Percentiles rank a stretch among this genome's conserved stretches.
These are phyloP conservation scores for Xanthorhoe designata DNA, from an alignment of 2,888 invertebrate genomes.

Conservation along the genomic window DNA sequence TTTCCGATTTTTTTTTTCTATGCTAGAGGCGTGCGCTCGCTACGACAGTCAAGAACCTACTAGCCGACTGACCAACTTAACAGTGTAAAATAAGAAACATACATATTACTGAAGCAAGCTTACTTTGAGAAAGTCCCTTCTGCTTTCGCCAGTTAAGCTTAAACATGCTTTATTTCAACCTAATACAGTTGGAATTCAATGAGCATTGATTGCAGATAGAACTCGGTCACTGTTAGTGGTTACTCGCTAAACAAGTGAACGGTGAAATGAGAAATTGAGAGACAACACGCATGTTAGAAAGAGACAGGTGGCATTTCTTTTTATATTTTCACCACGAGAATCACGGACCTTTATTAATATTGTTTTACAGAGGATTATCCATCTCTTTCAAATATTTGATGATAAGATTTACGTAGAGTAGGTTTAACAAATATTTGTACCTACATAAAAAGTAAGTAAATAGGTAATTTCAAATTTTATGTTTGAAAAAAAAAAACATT, in stretches of 20 bases:
- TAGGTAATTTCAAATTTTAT: too few relatives aligned
- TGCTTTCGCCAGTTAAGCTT: constrained; percentile 49
- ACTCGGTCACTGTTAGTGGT: constrained; percentile 63
- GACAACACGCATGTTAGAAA: constrained; percentile 66
- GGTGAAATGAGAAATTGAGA: constrained; percentile 85
- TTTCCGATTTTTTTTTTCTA: constrained; percentile 46
- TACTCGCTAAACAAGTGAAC: constrained; percentile 84
- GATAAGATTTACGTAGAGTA: neutral
- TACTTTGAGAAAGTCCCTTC: constrained; percentile 59
- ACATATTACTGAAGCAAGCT: constrained; percentile 69
- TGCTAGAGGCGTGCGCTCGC: constrained; percentile 61
- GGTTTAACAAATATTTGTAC: neutral
- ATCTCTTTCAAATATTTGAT: neutral
- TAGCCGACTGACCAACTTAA: constrained; percentile 85
- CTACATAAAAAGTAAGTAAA: neutral
- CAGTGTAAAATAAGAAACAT: constrained; percentile 83
- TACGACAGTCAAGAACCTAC: constrained; percentile 72
- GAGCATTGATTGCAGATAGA: constrained; percentile 42
- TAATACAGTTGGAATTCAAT: constrained; percentile 36
- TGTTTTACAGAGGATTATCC: neutral
- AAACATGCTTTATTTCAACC: constrained; percentile 36
- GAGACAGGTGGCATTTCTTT: constrained; percentile 73
- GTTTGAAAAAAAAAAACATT: too few relatives aligned
- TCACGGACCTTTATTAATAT: constrained; percentile 43
- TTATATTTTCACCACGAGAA: constrained; percentile 56